A percentile compares a stretch with the other conserved stretches of the same genome.
These are phyloP conservation scores for Argyresthia albistria DNA, from an alignment of 2,888 invertebrate genomes.

Conservation along the genomic window DNA sequence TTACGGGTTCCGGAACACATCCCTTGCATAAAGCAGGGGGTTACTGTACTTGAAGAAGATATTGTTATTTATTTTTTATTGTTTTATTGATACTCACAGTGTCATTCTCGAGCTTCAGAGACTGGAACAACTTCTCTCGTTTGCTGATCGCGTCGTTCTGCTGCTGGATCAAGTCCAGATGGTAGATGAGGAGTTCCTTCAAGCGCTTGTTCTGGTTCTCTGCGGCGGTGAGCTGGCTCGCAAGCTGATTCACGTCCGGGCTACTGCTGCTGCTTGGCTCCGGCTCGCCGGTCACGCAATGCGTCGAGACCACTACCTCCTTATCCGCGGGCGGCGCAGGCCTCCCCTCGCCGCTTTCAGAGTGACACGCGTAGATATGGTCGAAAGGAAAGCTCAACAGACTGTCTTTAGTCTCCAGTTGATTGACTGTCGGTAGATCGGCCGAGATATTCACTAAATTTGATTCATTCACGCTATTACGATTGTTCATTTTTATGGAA, in stretches of 20 bases:
- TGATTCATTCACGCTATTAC: slow-evolving; percentile 59
- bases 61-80: no score
- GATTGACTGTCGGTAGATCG: slow-evolving; percentile 47
- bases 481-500: slow-evolving; percentile 64
- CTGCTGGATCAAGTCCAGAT: slow-evolving; percentile 91
- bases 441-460: slow-evolving; percentile 63
- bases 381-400: slow-evolving; percentile 77
- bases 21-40: no score
- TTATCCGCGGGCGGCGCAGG: slow-evolving; percentile 44
- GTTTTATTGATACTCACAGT: slow-evolving; percentile 77
- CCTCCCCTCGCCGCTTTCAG: slow-evolving; percentile 41
- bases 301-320: slow-evolving; percentile 47
- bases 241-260: slow-evolving; percentile 26
- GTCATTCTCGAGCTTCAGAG: slow-evolving; percentile 84
- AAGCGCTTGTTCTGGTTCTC: slow-evolving; percentile 76
- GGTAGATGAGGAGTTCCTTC: slow-evolving; percentile 85
- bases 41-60: no score
- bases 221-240: slow-evolving; percentile 45
- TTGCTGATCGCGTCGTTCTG: slow-evolving; percentile 87
- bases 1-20: no score
- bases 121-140: slow-evolving; percentile 83
- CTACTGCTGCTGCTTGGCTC: background rate
- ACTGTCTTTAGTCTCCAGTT: slow-evolving; percentile 63
- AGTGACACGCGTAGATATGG: slow-evolving; percentile 81
- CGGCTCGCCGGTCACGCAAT: slow-evolving; percentile 30